Base-by-base conservation (phyloP, 2,888 invertebrate genomes). In the Melieria crassipennis region DNA sequence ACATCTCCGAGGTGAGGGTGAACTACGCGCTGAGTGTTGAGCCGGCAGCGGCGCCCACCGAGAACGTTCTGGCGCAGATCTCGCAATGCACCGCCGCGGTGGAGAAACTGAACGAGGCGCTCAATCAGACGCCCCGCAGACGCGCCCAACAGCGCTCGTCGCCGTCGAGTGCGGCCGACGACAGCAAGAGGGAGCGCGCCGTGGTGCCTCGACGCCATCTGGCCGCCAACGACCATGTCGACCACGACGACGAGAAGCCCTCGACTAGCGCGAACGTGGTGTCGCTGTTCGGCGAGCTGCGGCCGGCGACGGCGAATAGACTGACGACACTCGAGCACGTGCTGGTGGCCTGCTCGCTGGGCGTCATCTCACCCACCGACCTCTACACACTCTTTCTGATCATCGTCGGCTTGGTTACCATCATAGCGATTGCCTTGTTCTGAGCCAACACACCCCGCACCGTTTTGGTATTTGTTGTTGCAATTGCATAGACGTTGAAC, bases 301-400 rank as follows among this genome's bases (percentile, higher is more conserved):
- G 83, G 16, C 74, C 75, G 58, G 71, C 75, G 65, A 74, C 77
- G 72, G 79, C 79, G 69, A 79, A 83, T 76, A 78, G 81, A 69
- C 80, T 83, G 79, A 84, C 85, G 69, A 80, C 84, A 74, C 79
- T 86, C 73, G 84, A 91, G 88, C 90, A 90, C 85, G 87, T 92
- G 88, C 89, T 92, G 88, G 89, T 93, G 89, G 92, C 93, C 90
- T 92, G 92, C 88, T 90, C 92, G 82, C 92, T 92, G 88, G 91
- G 92, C 84, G 87, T 93, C 86, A 80, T 85, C 73, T 91, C 91
- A 83, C 91, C 91, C 81, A 87, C 92, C 88, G 93, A 94, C 88
- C 89, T 92, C 87, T 89, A 93, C 88, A 91, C 92, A 83, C 88
- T 92, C 86, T 89, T 93, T 86, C 91, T 92, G 87, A 89, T 94